Percentiles rank a stretch among this genome's conserved stretches.
phyloP scores from a whole-genome alignment of 2,113 vertebrate species.

The Cinclus cinclus region DNA sequence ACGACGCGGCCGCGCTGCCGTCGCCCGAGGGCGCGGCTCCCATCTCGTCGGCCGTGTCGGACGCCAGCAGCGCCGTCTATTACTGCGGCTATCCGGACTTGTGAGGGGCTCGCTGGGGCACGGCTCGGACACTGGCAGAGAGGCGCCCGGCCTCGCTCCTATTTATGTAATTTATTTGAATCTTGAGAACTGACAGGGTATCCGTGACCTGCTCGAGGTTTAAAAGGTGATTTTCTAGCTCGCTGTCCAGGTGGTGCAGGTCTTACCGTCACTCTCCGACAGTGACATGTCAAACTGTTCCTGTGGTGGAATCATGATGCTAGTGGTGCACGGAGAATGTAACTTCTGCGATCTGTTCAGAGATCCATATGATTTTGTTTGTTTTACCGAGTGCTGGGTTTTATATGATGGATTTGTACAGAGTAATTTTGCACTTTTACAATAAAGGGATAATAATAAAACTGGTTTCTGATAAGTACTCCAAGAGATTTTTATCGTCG shows the following conservation, averaged over 20 bases:
- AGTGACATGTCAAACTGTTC: neutral
- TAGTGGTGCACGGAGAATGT: neutral
- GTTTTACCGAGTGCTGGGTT: neutral
- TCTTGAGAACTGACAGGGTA: slow-evolving; percentile 46
- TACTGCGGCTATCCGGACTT: too few relatives aligned
- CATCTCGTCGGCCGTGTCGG: too few relatives aligned
- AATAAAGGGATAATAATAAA: slow-evolving; percentile 60
- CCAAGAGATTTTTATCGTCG: neutral
- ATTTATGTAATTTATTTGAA: slow-evolving; percentile 55
- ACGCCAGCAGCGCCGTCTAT: too few relatives aligned
- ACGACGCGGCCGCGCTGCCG: too few relatives aligned
- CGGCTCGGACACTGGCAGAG: too few relatives aligned
- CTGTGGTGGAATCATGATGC: neutral
- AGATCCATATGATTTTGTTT: neutral
- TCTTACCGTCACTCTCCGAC: neutral
- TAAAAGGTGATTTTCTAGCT: neutral
- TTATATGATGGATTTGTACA: slow-evolving; percentile 42
- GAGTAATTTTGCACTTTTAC: slow-evolving; percentile 61
- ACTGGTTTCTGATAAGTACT: neutral
- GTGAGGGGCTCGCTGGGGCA: too few relatives aligned
- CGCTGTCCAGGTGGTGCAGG: neutral
- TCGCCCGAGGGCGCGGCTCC: too few relatives aligned
- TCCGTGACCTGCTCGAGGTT: slow-evolving; percentile 8
- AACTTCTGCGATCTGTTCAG: neutral
- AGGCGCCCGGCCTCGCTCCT: neutral